Conservation (phyloP, 2,797 vertebrate genomes). For the Nothura maculosa region DNA sequence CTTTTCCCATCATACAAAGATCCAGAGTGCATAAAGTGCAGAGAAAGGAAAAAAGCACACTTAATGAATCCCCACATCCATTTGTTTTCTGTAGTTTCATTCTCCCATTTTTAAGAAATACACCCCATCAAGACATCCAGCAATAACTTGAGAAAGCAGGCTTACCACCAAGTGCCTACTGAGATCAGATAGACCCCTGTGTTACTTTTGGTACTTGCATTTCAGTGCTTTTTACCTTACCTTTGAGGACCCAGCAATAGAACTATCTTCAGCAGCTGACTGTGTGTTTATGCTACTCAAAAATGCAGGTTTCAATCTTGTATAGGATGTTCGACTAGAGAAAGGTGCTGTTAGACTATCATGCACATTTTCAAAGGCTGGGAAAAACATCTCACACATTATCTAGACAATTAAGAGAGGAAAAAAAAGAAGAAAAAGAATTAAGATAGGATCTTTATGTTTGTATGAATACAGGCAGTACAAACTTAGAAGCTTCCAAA, state of each 20-base stretch:
- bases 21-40: background rate
- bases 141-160: background rate
- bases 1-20: background rate
- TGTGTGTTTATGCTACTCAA: slow-evolving; percentile 78
- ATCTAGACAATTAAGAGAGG: slow-evolving; percentile 79
- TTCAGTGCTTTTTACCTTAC: slow-evolving; percentile 24
- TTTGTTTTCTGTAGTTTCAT: background rate
- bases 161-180: slow-evolving; percentile 1
- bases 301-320: slow-evolving; percentile 83
- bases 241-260: slow-evolving; percentile 80
- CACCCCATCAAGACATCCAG: background rate
- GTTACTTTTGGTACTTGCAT: slow-evolving; percentile 1
- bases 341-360: slow-evolving; percentile 82
- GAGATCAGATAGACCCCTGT: background rate
- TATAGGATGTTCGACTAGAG: slow-evolving; percentile 81
- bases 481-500: background rate
- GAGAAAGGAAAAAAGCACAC: background rate
- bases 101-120: background rate
- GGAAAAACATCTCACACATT: slow-evolving; percentile 89
- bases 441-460: slow-evolving; percentile 1
- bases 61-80: background rate
- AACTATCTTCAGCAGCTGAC: slow-evolving; percentile 72
- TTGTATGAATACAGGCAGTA: background rate
- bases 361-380: slow-evolving; percentile 87
- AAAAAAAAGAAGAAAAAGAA: background rate